Evolutionary conservation across 2,888 invertebrate species (phyloP).

Genomic region (Drosophila anomalata): DNA sequence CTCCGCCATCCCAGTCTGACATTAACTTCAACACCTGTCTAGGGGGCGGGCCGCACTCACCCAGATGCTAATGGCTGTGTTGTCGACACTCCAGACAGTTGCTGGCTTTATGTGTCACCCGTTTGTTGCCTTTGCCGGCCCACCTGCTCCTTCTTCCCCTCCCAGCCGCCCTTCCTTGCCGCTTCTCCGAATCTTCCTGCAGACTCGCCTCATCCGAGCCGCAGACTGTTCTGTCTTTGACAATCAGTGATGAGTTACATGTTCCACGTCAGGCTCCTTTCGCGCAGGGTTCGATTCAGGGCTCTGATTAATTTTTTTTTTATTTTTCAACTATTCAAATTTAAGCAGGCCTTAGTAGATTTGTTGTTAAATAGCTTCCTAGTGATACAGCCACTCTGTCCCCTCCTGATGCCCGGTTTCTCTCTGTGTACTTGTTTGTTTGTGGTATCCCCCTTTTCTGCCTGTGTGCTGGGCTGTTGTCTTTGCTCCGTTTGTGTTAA

Average conservation of each 20-base stretch:
- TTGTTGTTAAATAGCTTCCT: too few species aligned
- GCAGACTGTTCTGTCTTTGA: conserved; percentile 4
- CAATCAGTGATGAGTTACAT: conserved; percentile 34
- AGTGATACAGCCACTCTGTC: too few species aligned
- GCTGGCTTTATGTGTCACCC: conserved; percentile 49
- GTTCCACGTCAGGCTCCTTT: neutral
- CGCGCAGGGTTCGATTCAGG: too few species aligned
- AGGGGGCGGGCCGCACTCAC: conserved; percentile 24
- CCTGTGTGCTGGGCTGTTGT: conserved; percentile 50
- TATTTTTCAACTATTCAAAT: too few species aligned
- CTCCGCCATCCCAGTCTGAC: conserved; percentile 13
- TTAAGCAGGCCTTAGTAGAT: too few species aligned
- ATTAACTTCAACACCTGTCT: conserved; percentile 45
- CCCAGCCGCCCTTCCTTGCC: neutral
- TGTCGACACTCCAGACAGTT: conserved; percentile 65
- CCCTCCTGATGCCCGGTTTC: neutral
- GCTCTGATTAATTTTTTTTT: too few species aligned
- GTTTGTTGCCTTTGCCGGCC: conserved; percentile 24
- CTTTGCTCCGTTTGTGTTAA: conserved; percentile 70
- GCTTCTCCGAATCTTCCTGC: neutral
- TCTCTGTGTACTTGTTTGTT: neutral
- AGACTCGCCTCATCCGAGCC: neutral
- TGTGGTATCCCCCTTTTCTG: neutral
- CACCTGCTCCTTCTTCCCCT: conserved; percentile 1
- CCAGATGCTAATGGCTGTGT: conserved; percentile 76